Conservation (phyloP, 2,797 vertebrate species). For the Tinamus major region DNA sequence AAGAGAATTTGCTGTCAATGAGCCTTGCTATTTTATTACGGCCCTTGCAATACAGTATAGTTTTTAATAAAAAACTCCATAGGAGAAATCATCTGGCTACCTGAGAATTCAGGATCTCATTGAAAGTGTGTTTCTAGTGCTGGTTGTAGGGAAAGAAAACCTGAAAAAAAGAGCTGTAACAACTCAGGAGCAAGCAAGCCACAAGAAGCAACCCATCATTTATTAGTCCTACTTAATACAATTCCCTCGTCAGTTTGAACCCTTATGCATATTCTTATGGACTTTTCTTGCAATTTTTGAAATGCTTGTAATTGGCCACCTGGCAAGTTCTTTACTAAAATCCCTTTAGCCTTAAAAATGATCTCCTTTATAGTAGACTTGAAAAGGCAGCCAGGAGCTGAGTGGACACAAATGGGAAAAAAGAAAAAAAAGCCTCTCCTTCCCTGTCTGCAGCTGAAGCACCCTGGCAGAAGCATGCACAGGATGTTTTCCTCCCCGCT, state of each 20-base stretch:
- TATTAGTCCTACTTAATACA: slow-evolving; percentile 35
- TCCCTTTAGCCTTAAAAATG: slow-evolving; percentile 3
- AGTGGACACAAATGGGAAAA: background rate
- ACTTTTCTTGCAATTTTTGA: slow-evolving; percentile 6
- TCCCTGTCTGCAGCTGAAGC: background rate
- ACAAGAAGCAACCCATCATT: slow-evolving; percentile 1
- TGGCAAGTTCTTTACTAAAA: slow-evolving; percentile 34
- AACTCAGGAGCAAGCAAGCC: background rate
- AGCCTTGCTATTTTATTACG: background rate
- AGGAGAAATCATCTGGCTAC: background rate
- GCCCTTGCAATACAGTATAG: background rate
- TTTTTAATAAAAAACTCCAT: background rate
- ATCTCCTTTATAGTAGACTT: background rate
- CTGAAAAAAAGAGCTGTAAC: background rate
- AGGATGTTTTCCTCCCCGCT: background rate
- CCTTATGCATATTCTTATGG: slow-evolving; percentile 15
- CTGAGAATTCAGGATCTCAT: slow-evolving; percentile 7
- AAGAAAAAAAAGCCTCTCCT: background rate
- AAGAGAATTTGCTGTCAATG: background rate
- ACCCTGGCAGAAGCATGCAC: background rate
- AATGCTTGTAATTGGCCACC: slow-evolving; percentile 23
- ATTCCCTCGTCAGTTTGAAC: background rate
- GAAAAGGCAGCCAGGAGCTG: background rate
- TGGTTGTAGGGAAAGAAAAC: slow-evolving; percentile 39
- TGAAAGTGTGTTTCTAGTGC: slow-evolving; percentile 20